These are phyloP conservation scores for Sebastes kiyomatsui DNA, from an alignment of 2,797 vertebrate genomes.

Conservation along the genomic window DNA sequence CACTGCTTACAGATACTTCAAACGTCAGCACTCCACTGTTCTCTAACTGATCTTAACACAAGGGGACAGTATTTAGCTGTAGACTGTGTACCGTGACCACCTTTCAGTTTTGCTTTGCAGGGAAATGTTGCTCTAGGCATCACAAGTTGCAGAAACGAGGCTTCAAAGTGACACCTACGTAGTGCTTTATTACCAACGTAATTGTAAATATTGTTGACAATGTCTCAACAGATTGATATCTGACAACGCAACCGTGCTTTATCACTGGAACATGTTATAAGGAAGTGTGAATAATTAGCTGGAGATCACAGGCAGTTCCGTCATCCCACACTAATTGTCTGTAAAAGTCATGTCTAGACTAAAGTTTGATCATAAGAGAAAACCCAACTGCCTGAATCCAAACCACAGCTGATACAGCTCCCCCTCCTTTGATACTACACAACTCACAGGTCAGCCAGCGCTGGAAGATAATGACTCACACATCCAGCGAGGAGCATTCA, in stretches of 20 bases:
- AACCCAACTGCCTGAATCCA: slow-evolving; percentile 7
- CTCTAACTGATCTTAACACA: slow-evolving; percentile 48
- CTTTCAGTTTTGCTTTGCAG: slow-evolving; percentile 34
- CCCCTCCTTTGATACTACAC: background rate
- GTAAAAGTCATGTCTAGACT: slow-evolving; percentile 31
- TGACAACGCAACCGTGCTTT: background rate
- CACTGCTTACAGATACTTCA: background rate
- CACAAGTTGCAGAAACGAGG: background rate
- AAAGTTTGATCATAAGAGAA: background rate
- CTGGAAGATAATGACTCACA: slow-evolving; percentile 62
- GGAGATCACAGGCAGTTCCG: background rate
- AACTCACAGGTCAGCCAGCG: slow-evolving; percentile 32
- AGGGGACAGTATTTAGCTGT: slow-evolving; percentile 74
- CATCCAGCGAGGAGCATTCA: background rate
- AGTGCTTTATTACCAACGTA: background rate
- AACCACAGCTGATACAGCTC: slow-evolving; percentile 30
- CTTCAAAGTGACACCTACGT: background rate
- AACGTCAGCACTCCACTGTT: background rate
- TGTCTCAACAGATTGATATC: background rate
- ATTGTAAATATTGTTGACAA: background rate
- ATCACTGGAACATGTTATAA: slow-evolving; percentile 32
- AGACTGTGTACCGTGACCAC: background rate
- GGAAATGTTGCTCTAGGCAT: background rate
- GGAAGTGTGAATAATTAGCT: background rate
- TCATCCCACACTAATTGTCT: slow-evolving; percentile 31